These are phyloP conservation scores for Dermatemys mawii DNA, from an alignment of 2,113 vertebrate genomes.

Conservation along the genomic window DNA sequence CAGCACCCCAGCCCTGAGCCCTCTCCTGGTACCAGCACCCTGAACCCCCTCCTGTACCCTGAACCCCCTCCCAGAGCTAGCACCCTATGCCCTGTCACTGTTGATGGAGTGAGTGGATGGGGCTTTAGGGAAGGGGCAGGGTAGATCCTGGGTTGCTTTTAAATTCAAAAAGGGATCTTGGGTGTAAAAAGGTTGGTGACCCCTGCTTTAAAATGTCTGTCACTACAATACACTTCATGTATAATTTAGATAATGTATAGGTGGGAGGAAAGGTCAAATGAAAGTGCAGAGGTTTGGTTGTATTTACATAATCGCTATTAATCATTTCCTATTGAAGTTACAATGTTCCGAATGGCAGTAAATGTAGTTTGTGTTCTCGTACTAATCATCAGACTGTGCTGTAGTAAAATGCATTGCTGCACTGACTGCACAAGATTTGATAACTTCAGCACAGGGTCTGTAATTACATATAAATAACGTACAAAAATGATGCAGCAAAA, in stretches of 20 bases:
- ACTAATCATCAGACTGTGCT: not conserved
- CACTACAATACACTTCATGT: not conserved
- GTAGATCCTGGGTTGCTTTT: no score
- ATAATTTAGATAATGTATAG: not conserved
- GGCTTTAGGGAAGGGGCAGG: no score
- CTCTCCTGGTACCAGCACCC: no score
- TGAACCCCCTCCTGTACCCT: no score
- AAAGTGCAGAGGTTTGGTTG: not conserved
- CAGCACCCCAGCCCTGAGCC: no score
- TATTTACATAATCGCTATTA: conserved; percentile 41
- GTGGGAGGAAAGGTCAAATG: not conserved
- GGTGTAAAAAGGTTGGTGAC: no score
- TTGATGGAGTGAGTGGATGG: no score
- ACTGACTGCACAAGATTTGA: not conserved
- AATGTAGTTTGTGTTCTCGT: conserved; percentile 8
- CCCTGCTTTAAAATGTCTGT: not conserved
- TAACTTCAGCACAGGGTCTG: not conserved
- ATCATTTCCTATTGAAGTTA: conserved; percentile 55
- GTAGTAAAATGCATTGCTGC: not conserved
- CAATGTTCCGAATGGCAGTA: conserved; percentile 5
- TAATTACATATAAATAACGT: not conserved
- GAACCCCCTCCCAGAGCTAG: no score
- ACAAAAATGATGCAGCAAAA: not conserved
- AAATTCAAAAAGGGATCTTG: no score
- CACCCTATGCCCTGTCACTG: no score